These are phyloP conservation scores for Halcyon smyrnensis DNA, from an alignment of 2,797 vertebrate species.

Conservation along the genomic window DNA sequence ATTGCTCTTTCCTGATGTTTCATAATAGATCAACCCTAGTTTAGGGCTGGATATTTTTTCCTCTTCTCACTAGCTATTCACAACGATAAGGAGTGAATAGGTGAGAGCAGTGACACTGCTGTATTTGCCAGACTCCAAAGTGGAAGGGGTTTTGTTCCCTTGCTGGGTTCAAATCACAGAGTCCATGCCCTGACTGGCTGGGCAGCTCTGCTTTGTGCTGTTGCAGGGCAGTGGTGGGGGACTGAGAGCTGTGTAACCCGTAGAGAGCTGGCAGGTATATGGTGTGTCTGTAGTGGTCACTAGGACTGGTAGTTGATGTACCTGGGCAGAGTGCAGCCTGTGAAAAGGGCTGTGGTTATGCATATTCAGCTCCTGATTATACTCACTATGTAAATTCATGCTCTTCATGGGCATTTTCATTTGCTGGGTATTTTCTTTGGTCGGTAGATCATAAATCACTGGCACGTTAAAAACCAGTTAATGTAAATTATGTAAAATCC, in stretches of 20 bases:
- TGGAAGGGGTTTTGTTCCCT: not conserved
- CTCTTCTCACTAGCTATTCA: not conserved
- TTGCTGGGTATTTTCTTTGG: not conserved
- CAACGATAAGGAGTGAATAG: too few relatives aligned
- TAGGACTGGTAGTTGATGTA: not conserved
- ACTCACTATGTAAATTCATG: not conserved
- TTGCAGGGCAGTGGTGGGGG: not conserved
- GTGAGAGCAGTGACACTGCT: not conserved
- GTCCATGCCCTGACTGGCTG: fast-evolving
- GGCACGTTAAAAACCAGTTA: slow-evolving; percentile 7
- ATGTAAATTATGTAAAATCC: not conserved
- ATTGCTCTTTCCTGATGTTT: not conserved
- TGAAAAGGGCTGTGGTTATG: not conserved
- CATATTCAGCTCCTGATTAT: not conserved
- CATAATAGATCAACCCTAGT: not conserved
- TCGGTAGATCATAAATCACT: not conserved
- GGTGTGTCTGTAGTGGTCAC: not conserved
- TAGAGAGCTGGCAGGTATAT: not conserved
- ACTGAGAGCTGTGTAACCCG: not conserved
- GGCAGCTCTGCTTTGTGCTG: not conserved
- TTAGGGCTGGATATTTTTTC: not conserved
- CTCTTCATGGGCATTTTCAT: not conserved
- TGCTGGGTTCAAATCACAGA: not conserved
- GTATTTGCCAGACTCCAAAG: not conserved
- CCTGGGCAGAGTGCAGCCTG: not conserved